Base-by-base conservation (phyloP, 2,888 invertebrate species). In the Hydropsyche betteni region DNA sequence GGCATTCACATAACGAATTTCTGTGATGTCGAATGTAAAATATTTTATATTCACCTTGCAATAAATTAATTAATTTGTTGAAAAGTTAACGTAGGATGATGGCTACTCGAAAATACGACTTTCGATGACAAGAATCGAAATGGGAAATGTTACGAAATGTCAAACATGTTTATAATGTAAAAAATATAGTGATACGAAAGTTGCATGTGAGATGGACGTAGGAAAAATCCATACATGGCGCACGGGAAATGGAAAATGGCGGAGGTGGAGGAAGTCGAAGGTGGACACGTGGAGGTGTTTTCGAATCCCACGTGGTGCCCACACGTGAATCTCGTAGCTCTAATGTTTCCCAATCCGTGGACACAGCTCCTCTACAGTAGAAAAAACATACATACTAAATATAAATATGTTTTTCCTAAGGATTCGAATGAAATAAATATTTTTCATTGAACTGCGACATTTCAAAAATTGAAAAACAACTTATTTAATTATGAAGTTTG, bases 171-270 rank as follows among this genome's bases (percentile, higher is more conserved):
- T 55, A 16, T 12, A 44, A 8, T 44, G 7, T 8, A 44, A 44
- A 10, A 44, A 55, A 14, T 12, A 16, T n/a, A 55, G 55, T 4
- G 55, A 55, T 7, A 24, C 55, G 55, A 24, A 24, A 14, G 55
- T 14, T 24, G 55, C 7, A 16, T 7, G 55, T n/a, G 55, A 55
- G 55, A 55, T 14, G 55, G 2, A 24, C n/a, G 55, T 24, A 6
- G 64, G 64, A 7, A 24, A 34, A 14, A 12, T 24, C 69, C 69
- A 69, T 69, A 69, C 38, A n/a, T 34, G 69, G 69, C 33, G 64
- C 38, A 36, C 69, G 24, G 69, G 69, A 69, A 69, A 38, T 69
- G 38, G 69, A 44, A 44, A 44, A 44, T 44, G 69, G 69, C 69
- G 69, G 38, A 34, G 44, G 44, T 44, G 69, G 44, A 33, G 38